phyloP scores from a whole-genome alignment of 2,113 vertebrate genomes.

The Halcyon malimbica region DNA sequence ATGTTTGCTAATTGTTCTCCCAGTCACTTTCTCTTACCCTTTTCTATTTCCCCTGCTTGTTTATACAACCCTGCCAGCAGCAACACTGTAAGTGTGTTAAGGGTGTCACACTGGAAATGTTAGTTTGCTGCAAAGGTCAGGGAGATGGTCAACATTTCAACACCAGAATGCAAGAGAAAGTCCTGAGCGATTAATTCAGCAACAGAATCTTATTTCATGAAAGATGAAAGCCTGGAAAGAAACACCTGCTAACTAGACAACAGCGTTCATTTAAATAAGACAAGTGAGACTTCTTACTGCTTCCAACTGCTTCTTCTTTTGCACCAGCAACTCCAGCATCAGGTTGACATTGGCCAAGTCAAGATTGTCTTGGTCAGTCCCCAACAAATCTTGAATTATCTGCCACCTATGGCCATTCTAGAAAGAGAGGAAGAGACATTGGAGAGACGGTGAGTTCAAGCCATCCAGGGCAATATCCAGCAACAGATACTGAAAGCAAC shows the following conservation, averaged over 20 bases:
- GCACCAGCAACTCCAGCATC: slow-evolving; percentile 94
- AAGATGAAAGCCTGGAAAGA: neutral
- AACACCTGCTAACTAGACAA: neutral
- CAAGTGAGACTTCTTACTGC: slow-evolving; percentile 79
- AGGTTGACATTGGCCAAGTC: slow-evolving; percentile 97
- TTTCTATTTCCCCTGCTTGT: neutral
- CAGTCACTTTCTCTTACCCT: neutral
- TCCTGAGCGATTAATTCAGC: neutral
- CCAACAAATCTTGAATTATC: slow-evolving; percentile 93
- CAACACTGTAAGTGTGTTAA: neutral
- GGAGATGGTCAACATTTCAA: neutral
- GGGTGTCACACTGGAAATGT: neutral
- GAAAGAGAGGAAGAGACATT: neutral
- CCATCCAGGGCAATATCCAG: neutral
- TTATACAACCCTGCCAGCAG: neutral
- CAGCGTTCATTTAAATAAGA: neutral
- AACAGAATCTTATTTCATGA: neutral
- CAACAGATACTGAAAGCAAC: neutral
- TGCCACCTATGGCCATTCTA: slow-evolving; percentile 97
- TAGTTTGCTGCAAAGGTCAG: neutral
- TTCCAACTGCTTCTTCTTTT: slow-evolving; percentile 98
- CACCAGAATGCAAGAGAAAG: neutral
- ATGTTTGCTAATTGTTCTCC: neutral
- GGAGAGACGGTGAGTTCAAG: neutral
- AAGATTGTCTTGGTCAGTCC: slow-evolving; percentile 94